Base-by-base conservation (phyloP, 2,113 vertebrate species). In the Copsychus sechellarum region DNA sequence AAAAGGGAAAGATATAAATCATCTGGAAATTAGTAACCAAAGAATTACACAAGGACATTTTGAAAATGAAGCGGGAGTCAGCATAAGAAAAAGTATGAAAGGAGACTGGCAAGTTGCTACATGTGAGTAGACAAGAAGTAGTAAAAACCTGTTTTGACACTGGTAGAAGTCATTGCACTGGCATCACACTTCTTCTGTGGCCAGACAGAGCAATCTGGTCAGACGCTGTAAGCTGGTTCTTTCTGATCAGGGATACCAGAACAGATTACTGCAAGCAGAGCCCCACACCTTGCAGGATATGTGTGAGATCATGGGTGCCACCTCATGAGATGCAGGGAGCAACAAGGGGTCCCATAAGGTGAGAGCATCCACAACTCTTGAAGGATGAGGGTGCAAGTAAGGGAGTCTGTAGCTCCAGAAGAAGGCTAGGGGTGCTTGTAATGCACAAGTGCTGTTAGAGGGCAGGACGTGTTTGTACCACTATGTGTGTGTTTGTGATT, bases 281-380 rank as follows among this genome's bases (percentile, higher is more conserved):
- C 20, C 16, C 15, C 21, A 31, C 24, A 34, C 14, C 10, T 47
- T 0, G 0, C 15, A 29, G 42, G 47, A 31, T 9, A 5, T 10
- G 8, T 1, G 0, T n/a, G 24, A 58, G 7, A 45, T 79, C 0
- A 0, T 42, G 34, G 14, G 10, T 64, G 17, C 5, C 36, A 22
- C 12, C 16, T 40, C 34, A 48, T 2, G 14, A 31, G 25, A 9
- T 69, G 22, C 16, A n/a, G 51, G 18, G 34, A 65, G 31, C 18
- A 64, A 8, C 50, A 54, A 2, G 1, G 6, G 3, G 23, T 12
- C 17, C 38, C 58, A 48, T 10, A 36, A 14, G 5, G 14, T 43
- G n/a, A 43, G 13, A 57, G 6, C 26, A 72, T 13, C 7, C 23
- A 47, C 28, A 67, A 1, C 5, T 48, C 42, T 53, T 3, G 3